Conservation (phyloP, 2,113 vertebrate species). For the Australoheros scitulus region DNA sequence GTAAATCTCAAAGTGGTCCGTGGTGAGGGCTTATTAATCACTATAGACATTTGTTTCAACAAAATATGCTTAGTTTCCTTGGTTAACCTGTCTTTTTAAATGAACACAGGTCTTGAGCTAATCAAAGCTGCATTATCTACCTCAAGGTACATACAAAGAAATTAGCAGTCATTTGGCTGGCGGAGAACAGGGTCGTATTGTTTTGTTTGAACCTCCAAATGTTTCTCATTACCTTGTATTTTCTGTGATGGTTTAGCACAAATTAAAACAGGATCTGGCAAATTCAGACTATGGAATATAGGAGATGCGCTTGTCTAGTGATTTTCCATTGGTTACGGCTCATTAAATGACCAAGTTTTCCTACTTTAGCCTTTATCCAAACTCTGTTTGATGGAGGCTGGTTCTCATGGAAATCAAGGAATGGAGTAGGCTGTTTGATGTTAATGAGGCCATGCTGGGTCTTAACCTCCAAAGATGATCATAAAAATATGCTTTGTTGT, state of each 20-base stretch:
- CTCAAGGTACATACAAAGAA: slow-evolving; percentile 41
- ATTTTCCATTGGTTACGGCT: slow-evolving; percentile 61
- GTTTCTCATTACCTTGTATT: slow-evolving; percentile 68
- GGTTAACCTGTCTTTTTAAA: slow-evolving; percentile 11
- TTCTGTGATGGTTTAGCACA: slow-evolving; percentile 63
- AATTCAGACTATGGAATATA: slow-evolving; percentile 48
- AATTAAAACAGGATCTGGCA: slow-evolving; percentile 59
- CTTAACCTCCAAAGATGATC: slow-evolving; percentile 14
- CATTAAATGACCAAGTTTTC: slow-evolving; percentile 49
- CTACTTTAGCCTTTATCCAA: slow-evolving; percentile 21
- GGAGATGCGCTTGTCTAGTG: slow-evolving; percentile 37
- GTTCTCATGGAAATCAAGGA: slow-evolving; percentile 35
- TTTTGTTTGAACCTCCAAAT: slow-evolving; percentile 57
- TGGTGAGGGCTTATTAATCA: not conserved
- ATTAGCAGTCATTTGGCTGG: slow-evolving; percentile 2
- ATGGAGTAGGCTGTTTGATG: slow-evolving; percentile 20
- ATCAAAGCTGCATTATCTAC: slow-evolving; percentile 28
- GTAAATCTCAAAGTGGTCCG: no score
- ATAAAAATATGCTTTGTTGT: slow-evolving; percentile 25
- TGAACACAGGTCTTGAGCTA: slow-evolving; percentile 10
- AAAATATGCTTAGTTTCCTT: not conserved
- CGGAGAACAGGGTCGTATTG: slow-evolving; percentile 37
- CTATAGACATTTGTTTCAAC: not conserved
- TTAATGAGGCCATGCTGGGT: slow-evolving; percentile 15
- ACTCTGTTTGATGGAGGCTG: slow-evolving; percentile 13